These are phyloP conservation scores for Dendronephthya gigantea DNA, from an alignment of 64 coral and sea anemone genomes.

Conservation along the genomic window DNA sequence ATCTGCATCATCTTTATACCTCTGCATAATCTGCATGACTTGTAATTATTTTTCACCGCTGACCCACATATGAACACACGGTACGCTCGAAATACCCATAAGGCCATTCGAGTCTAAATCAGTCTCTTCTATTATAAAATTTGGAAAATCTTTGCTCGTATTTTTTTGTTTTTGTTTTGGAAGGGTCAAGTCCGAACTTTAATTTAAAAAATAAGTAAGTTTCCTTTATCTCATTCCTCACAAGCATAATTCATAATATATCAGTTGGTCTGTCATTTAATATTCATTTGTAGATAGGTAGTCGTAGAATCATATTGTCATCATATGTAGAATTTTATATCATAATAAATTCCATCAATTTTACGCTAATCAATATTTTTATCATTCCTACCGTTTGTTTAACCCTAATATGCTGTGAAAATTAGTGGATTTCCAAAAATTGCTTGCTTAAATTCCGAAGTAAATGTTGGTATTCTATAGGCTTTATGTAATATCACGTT, in stretches of 20 bases:
- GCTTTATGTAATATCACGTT: not conserved
- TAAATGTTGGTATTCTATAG: not conserved
- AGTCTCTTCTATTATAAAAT: not conserved
- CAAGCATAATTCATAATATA: not conserved
- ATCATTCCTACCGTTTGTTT: too few species aligned
- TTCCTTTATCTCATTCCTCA: not conserved
- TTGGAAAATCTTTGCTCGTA: not conserved
- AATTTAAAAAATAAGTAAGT: not conserved
- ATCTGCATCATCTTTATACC: not conserved
- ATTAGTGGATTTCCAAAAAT: not conserved
- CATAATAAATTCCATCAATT: too few species aligned
- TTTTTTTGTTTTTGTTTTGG: not conserved
- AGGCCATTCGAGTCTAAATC: not conserved
- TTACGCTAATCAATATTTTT: too few species aligned
- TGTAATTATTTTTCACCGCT: not conserved
- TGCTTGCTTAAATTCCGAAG: not conserved
- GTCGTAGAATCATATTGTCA: too few species aligned
- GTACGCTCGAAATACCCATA: not conserved
- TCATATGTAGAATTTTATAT: too few species aligned
- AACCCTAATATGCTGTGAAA: not conserved
- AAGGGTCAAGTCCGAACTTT: not conserved
- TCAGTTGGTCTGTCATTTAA: not conserved
- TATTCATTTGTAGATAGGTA: not conserved
- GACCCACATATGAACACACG: not conserved
- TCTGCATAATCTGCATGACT: not conserved